Percentiles rank a stretch among this genome's conserved stretches.
Evolutionary conservation across 2,113 vertebrate species (phyloP).

Genomic region (Prionailurus viverrinus): DNA sequence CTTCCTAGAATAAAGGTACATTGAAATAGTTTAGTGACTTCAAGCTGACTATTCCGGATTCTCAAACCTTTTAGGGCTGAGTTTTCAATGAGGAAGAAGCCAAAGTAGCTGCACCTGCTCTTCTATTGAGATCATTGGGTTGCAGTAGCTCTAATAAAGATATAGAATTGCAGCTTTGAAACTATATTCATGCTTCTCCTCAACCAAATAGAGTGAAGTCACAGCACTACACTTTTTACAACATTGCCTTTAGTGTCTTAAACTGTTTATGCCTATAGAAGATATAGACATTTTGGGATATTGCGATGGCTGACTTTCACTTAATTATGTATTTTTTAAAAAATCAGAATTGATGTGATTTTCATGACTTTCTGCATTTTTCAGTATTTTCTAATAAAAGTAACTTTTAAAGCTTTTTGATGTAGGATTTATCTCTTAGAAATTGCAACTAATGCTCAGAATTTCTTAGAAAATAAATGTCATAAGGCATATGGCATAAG

Average conservation of each 20-base stretch:
- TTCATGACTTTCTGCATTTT: constrained; percentile 8
- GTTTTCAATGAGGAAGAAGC: not conserved
- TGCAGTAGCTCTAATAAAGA: not conserved
- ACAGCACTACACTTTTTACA: not conserved
- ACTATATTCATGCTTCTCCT: not conserved
- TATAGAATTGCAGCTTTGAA: not conserved
- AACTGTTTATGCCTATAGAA: not conserved
- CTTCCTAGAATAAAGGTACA: constrained; percentile 30
- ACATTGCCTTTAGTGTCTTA: not conserved
- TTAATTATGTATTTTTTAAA: not conserved
- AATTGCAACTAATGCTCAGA: not conserved
- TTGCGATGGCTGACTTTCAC: not conserved
- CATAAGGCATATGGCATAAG: not conserved
- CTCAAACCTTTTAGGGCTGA: not conserved
- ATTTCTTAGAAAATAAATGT: constrained; percentile 53
- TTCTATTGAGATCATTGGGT: not conserved
- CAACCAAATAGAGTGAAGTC: not conserved
- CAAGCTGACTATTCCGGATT: not conserved
- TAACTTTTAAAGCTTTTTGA: not conserved
- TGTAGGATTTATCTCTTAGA: not conserved
- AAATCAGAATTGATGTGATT: not conserved
- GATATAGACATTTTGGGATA: not conserved
- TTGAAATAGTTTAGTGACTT: constrained; percentile 38
- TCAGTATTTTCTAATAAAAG: not conserved
- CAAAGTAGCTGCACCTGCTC: not conserved